Base-by-base conservation (phyloP, 2,888 invertebrate species). In the Diogma glabrata region DNA sequence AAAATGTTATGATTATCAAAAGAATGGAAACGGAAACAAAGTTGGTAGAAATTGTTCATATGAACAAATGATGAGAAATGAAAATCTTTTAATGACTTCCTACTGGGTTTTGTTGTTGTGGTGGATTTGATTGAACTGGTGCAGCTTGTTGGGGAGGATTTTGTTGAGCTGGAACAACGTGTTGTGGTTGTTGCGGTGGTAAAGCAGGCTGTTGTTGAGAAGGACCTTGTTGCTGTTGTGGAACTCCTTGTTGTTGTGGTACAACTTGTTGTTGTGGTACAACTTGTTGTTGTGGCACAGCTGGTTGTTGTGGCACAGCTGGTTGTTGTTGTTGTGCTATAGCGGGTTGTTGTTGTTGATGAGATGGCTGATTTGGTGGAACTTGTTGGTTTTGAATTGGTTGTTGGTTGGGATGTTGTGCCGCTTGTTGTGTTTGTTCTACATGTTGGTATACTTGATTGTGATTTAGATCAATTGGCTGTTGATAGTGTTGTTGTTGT, bases 401-500 rank as follows among this genome's bases (percentile, higher is more conserved):
- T 5, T 26, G 19, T 26, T 24, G 47, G 17, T 47, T 14, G 6
- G 8, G 14, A 19, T n/a, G n/a, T 17, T 48, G 20, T 22, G 24
- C 8, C 6, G 26, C 26, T 12, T 47, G 47, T 28, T 47, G 46
- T 26, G 23, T 23, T 10, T 47, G 26, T 12, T 26, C 16, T 16
- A 56, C 61, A 47, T 61, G 57, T 45, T 65, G 61, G 53, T 65
- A 64, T 3, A 60, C 61, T 53, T 65, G 64, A 54, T 65, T 64
- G 1, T 57, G 58, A 54, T 64, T 56, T 23, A 65, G 50, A 16
- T 63, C 61, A 9, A 62, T 60, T 4, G 60, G 65, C 24, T 65
- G 53, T 49, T 54, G 56, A 23, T 58, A 57, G 26, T 55, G 55
- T 47, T 57, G 59, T 22, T 57, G 59, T 49, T 57, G 60, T 17